Percentiles rank a stretch among this genome's conserved stretches.
Conservation (phyloP, 2,113 vertebrate genomes). For the Falcunculus frontatus region DNA sequence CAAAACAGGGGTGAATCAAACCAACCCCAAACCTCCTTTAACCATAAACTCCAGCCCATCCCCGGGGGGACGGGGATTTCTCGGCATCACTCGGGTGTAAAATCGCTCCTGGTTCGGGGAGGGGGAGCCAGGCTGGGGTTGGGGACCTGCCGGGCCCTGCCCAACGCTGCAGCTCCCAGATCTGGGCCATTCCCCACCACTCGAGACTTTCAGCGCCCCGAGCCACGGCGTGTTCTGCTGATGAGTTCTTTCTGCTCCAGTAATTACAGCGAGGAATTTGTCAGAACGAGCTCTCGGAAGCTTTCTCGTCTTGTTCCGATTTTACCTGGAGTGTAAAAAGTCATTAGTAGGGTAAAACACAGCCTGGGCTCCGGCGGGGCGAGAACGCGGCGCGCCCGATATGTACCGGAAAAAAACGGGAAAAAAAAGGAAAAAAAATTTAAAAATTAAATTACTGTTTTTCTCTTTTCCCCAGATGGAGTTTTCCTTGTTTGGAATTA, state of each 20-base stretch:
- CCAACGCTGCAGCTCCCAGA: background rate
- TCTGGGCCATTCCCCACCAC: conserved; percentile 62
- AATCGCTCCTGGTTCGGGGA: background rate
- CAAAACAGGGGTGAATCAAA: background rate
- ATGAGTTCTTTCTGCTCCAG: conserved; percentile 68
- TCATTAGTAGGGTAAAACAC: conserved; percentile 22
- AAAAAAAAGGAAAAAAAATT: background rate
- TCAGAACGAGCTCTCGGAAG: conserved; percentile 54
- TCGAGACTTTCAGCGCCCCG: conserved; percentile 42
- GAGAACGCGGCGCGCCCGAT: background rate
- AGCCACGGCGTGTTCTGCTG: conserved; percentile 50
- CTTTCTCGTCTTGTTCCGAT: conserved; percentile 48
- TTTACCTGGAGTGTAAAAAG: conserved; percentile 64
- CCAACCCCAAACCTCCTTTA: background rate
- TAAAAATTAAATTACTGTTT: background rate
- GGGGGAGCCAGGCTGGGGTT: background rate
- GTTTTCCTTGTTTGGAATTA: background rate
- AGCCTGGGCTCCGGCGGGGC: background rate
- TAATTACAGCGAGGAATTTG: conserved; percentile 63
- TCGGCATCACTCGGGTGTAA: background rate
- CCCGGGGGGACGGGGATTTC: accelerated
- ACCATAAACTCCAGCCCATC: accelerated
- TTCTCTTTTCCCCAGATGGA: background rate
- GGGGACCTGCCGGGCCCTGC: background rate
- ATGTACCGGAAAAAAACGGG: background rate